Evolutionary conservation across 2,797 vertebrate genomes (phyloP).

Genomic region (Melanotaenia boesemani): DNA sequence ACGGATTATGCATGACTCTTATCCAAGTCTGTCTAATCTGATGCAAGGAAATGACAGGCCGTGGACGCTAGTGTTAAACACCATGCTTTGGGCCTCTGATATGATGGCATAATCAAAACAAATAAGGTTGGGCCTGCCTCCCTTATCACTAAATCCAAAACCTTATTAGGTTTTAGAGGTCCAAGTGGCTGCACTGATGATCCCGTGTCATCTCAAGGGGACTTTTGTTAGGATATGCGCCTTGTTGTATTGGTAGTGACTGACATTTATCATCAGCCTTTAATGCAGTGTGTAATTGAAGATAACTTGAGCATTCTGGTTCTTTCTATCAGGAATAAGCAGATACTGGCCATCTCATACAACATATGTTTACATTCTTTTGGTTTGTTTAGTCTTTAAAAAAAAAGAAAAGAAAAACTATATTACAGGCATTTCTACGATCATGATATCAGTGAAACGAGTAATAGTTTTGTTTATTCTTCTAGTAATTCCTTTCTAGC

Average conservation of each 20-base stretch:
- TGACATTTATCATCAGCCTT: neutral
- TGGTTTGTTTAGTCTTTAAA: neutral
- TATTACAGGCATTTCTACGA: neutral
- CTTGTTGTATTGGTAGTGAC: neutral
- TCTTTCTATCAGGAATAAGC: neutral
- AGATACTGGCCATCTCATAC: neutral
- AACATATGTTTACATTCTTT: neutral
- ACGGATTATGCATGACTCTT: conserved; percentile 12
- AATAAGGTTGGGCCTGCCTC: conserved; percentile 49
- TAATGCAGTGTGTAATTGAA: conserved; percentile 12
- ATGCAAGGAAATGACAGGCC: conserved; percentile 48
- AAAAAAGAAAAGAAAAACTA: no score
- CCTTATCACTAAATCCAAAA: conserved; percentile 45
- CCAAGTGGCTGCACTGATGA: conserved; percentile 6
- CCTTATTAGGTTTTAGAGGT: conserved; percentile 40
- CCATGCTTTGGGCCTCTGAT: conserved; percentile 53
- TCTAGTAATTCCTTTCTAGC: neutral
- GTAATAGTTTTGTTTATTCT: neutral
- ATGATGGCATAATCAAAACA: conserved; percentile 71
- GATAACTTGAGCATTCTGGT: neutral
- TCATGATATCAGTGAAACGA: neutral
- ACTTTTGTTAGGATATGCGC: neutral
- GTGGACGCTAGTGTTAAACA: conserved; percentile 41
- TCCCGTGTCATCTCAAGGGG: neutral
- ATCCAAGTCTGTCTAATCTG: conserved; percentile 11